Conservation (phyloP, 2,797 vertebrate genomes). For the Takifugu rubripes region DNA sequence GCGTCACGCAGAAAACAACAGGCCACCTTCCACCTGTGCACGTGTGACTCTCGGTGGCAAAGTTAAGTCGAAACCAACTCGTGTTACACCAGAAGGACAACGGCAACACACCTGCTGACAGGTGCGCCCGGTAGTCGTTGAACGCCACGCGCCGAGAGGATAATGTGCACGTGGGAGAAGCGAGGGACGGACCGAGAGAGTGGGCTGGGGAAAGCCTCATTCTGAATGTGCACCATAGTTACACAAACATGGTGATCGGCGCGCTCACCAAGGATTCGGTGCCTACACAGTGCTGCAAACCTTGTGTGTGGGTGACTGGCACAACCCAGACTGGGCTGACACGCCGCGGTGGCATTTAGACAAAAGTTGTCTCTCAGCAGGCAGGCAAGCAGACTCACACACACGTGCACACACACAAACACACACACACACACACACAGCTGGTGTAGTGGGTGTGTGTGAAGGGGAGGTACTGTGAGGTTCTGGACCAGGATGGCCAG, state of each 20-base stretch:
- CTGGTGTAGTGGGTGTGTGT: constrained; percentile 48
- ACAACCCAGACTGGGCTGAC: constrained; percentile 58
- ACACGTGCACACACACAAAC: constrained; percentile 7
- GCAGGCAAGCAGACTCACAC: constrained; percentile 15
- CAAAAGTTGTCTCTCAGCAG: constrained; percentile 39
- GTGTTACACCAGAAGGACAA: too few relatives aligned
- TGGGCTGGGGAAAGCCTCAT: constrained; percentile 48
- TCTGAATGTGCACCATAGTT: constrained; percentile 31
- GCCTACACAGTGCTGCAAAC: constrained; percentile 52
- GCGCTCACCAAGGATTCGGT: constrained; percentile 28
- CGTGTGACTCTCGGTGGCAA: too few relatives aligned
- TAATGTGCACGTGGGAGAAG: background rate
- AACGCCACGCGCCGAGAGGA: too few relatives aligned
- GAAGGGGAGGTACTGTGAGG: constrained; percentile 55
- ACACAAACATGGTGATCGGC: constrained; percentile 44
- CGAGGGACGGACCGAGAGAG: constrained; percentile 23
- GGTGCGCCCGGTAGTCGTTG: too few relatives aligned
- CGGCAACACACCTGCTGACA: too few relatives aligned
- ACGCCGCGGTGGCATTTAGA: constrained; percentile 51
- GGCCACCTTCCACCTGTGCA: too few relatives aligned
- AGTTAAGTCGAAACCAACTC: too few relatives aligned
- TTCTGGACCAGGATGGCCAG: constrained; percentile 44
- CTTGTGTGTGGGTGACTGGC: constrained; percentile 56
- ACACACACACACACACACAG: constrained; percentile 33
- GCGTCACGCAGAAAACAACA: too few relatives aligned